Conservation (phyloP, 2,888 invertebrate species). For the Apomyelois bistriatella region DNA sequence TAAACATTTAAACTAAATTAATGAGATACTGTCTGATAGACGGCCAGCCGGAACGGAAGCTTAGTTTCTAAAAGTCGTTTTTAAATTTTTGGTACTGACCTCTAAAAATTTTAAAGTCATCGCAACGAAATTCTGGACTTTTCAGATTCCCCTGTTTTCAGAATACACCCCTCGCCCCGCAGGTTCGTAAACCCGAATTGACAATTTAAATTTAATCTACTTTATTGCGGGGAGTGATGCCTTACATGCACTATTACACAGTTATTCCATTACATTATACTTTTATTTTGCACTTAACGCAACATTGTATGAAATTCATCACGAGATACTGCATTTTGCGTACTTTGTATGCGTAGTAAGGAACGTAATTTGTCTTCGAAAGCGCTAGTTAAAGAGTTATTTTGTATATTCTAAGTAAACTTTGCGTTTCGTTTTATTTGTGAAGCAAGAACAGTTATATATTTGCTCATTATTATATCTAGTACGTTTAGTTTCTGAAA, state of each 20-base stretch:
- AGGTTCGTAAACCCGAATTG: slow-evolving; percentile 68
- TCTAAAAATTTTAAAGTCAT: no score
- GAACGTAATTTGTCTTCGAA: not conserved
- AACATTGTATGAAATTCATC: slow-evolving; percentile 12
- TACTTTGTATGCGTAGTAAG: slow-evolving; percentile 2
- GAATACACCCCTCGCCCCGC: slow-evolving; percentile 25
- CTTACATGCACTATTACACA: slow-evolving; percentile 51
- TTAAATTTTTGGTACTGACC: no score
- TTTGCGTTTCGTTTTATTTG: not conserved
- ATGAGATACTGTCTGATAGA: no score
- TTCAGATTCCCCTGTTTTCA: not conserved
- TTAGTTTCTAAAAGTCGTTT: no score
- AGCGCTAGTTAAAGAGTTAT: not conserved
- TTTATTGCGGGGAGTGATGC: slow-evolving; percentile 55
- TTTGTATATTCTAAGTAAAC: not conserved
- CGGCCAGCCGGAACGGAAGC: no score
- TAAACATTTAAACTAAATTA: no score
- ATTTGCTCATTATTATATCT: no score
- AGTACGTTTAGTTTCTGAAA: no score
- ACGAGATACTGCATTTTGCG: not conserved
- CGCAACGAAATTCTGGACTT: not conserved
- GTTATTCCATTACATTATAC: slow-evolving; percentile 39
- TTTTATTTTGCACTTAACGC: slow-evolving; percentile 35
- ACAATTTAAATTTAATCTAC: slow-evolving; percentile 75
- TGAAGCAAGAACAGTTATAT: no score